These are phyloP conservation scores for Temnothorax unifasciatus DNA, from an alignment of 2,888 invertebrate species.

Conservation along the genomic window DNA sequence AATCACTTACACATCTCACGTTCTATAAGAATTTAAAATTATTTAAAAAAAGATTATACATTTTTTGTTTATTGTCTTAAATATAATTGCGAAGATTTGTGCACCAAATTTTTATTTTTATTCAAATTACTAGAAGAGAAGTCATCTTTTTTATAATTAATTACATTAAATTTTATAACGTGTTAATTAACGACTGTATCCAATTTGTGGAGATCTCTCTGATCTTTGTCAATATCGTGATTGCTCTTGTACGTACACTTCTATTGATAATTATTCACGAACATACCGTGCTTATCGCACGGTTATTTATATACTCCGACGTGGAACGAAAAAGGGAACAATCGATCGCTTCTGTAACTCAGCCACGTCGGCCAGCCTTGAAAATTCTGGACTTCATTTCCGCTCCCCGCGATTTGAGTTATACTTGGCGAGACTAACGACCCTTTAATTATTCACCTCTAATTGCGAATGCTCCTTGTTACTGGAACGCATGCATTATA, in stretches of 20 bases:
- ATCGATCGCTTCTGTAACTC: conserved; percentile 69
- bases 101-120: background rate
- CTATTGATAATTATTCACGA: conserved; percentile 62
- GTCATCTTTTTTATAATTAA: background rate
- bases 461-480: conserved; percentile 74
- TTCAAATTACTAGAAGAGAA: background rate
- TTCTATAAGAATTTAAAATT: conserved; percentile 13
- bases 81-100: background rate
- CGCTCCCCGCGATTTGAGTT: conserved; percentile 46
- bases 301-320: conserved; percentile 66
- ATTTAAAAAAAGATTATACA: background rate
- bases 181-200: background rate
- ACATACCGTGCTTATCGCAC: conserved; percentile 65
- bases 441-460: conserved; percentile 74
- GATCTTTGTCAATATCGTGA: background rate
- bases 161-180: background rate
- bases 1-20: background rate
- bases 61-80: background rate
- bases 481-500: conserved; percentile 67
- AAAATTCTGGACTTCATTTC: conserved; percentile 66
- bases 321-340: conserved; percentile 48
- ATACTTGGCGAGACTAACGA: conserved; percentile 72
- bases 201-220: background rate
- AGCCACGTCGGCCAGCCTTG: conserved; percentile 43
- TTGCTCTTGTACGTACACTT: background rate